Evolutionary conservation across 2,113 vertebrate genomes (phyloP).

Genomic region (Microcebus jonahi): DNA sequence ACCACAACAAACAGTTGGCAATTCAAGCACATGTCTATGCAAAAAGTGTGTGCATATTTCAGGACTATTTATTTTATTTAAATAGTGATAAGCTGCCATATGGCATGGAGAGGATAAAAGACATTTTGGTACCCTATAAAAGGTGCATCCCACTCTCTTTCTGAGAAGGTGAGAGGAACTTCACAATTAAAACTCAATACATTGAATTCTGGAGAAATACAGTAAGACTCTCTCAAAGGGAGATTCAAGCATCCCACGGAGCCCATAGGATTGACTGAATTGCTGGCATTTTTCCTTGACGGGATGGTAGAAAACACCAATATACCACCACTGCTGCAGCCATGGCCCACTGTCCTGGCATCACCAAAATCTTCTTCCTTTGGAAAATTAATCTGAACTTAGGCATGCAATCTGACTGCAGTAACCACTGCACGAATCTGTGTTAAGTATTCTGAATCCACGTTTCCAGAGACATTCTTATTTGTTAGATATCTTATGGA

Average conservation of each 20-base stretch:
- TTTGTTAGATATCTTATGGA: background rate
- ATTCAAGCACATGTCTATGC: background rate
- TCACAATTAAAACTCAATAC: background rate
- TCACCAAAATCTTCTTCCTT: background rate
- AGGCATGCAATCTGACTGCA: background rate
- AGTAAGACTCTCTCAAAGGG: background rate
- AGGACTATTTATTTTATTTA: slow-evolving; percentile 33
- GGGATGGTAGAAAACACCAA: background rate
- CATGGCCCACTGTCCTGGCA: background rate
- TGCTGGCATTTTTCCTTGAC: background rate
- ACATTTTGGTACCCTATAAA: background rate
- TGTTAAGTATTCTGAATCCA: background rate
- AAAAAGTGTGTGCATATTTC: background rate
- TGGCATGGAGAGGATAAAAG: background rate
- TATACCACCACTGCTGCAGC: background rate
- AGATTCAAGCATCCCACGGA: background rate
- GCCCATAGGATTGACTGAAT: background rate
- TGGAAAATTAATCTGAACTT: slow-evolving; percentile 35
- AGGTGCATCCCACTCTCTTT: background rate
- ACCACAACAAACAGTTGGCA: background rate
- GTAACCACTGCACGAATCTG: background rate
- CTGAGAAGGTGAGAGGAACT: background rate
- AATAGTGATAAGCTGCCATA: background rate
- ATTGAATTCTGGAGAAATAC: background rate
- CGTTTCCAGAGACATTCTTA: background rate